phyloP scores from a whole-genome alignment of 2,797 vertebrate species.

The Allobates femoralis region DNA sequence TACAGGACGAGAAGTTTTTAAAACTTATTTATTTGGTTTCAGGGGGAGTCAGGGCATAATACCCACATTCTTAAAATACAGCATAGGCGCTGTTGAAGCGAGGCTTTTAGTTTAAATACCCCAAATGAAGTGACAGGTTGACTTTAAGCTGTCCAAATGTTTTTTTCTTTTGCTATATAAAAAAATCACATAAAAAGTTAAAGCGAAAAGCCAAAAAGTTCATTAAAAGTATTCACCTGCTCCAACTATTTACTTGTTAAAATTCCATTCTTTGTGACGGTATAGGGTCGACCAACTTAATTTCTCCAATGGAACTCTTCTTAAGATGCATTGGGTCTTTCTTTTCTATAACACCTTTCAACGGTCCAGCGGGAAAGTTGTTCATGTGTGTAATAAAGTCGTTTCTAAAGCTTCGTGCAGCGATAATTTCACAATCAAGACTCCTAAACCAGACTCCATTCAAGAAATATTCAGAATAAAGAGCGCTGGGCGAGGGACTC shows the following conservation, averaged over 20 bases:
- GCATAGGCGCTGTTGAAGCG: too few relatives aligned
- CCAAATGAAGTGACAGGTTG: too few relatives aligned
- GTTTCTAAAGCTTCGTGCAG: not conserved
- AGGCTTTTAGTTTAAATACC: too few relatives aligned
- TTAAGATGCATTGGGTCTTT: constrained; percentile 19
- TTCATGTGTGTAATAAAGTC: constrained; percentile 51
- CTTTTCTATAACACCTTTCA: constrained; percentile 36
- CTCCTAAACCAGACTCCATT: constrained; percentile 2
- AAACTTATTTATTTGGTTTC: too few relatives aligned
- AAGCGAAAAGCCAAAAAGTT: not conserved
- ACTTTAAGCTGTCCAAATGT: too few relatives aligned
- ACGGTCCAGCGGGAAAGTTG: constrained; percentile 42
- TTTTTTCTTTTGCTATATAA: too few relatives aligned
- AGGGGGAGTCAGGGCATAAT: too few relatives aligned
- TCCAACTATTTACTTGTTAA: not conserved
- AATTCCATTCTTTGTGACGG: not conserved
- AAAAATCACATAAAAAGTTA: not conserved
- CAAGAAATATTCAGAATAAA: constrained; percentile 13
- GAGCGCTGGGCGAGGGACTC: not conserved
- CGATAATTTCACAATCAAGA: constrained; percentile 34
- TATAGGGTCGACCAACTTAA: constrained; percentile 1
- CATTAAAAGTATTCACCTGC: not conserved
- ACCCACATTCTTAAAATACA: too few relatives aligned
- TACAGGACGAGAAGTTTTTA: too few relatives aligned
- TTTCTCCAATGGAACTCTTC: constrained; percentile 20